Evolutionary conservation across 1,140 invertebrate genomes (phyloP).

Genomic region (Whitmania pigra): DNA sequence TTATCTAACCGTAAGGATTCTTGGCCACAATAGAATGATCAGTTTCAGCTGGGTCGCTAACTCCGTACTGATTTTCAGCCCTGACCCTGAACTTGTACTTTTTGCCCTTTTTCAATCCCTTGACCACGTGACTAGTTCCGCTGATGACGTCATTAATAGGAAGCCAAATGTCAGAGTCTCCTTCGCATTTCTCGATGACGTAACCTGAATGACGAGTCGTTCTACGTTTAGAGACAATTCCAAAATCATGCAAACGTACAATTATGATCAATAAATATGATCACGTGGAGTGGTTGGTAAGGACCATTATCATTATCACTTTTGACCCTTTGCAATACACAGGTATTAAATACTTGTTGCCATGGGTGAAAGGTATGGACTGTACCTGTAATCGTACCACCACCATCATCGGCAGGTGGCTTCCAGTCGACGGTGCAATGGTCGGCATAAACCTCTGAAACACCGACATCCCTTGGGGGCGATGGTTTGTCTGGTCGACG

Average conservation of each 20-base stretch:
- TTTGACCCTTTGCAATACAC: too few relatives aligned
- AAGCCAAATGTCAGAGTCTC: conserved; percentile 70
- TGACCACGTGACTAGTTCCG: conserved; percentile 72
- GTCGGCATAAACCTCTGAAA: conserved; percentile 72
- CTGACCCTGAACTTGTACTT: conserved; percentile 87
- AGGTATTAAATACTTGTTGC: neutral
- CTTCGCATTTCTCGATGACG: conserved; percentile 77
- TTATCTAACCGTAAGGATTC: conserved; percentile 78
- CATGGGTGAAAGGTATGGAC: neutral
- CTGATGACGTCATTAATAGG: conserved; percentile 78
- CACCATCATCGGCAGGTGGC: conserved; percentile 81
- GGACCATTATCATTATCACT: too few relatives aligned
- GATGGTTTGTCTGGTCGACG: conserved; percentile 73
- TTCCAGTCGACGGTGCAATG: conserved; percentile 81
- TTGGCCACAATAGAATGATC: conserved; percentile 79
- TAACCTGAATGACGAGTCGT: conserved; percentile 48
- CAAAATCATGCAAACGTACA: neutral
- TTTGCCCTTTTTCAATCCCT: conserved; percentile 81
- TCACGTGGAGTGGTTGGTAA: neutral
- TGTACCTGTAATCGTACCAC: conserved; percentile 75
- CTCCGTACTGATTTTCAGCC: conserved; percentile 90
- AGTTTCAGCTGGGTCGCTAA: conserved; percentile 78
- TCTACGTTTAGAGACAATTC: too few relatives aligned
- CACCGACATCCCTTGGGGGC: conserved; percentile 69
- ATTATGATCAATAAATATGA: neutral